Conservation (phyloP, 1,140 invertebrate genomes). For the Papilio polyxenes region DNA sequence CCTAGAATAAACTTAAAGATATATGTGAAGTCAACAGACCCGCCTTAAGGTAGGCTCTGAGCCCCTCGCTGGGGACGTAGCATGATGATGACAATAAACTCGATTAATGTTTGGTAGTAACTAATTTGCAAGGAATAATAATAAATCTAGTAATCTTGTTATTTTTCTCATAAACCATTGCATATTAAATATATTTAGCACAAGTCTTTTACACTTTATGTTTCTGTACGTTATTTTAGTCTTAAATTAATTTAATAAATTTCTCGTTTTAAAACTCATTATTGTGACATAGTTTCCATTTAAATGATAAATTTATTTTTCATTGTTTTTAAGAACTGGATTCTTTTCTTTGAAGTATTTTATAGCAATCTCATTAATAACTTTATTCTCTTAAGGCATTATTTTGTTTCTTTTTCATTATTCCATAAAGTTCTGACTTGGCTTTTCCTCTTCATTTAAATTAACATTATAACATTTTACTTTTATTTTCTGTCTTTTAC, state of each 20-base stretch:
- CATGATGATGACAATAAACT: no score
- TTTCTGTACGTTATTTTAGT: not conserved
- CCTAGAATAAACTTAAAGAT: no score
- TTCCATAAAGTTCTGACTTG: not conserved
- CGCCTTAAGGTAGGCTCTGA: no score
- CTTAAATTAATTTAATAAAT: not conserved
- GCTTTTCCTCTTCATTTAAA: not conserved
- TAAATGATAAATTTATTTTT: not conserved
- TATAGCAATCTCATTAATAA: not conserved
- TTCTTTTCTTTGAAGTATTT: not conserved
- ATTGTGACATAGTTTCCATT: not conserved
- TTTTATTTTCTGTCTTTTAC: conserved; percentile 2
- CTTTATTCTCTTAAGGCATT: not conserved
- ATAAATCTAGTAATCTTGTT: no score
- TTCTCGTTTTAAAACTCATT: not conserved
- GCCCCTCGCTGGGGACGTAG: no score
- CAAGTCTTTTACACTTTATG: not conserved
- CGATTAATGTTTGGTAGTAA: no score
- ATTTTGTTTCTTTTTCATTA: not conserved
- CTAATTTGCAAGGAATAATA: no score
- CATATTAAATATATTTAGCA: not conserved
- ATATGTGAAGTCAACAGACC: no score
- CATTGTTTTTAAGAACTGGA: not conserved
- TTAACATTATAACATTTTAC: not conserved
- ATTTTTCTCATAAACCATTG: no score